Evolutionary conservation across 1,140 invertebrate species (phyloP).

Genomic region (Zaprionus gabonicus): DNA sequence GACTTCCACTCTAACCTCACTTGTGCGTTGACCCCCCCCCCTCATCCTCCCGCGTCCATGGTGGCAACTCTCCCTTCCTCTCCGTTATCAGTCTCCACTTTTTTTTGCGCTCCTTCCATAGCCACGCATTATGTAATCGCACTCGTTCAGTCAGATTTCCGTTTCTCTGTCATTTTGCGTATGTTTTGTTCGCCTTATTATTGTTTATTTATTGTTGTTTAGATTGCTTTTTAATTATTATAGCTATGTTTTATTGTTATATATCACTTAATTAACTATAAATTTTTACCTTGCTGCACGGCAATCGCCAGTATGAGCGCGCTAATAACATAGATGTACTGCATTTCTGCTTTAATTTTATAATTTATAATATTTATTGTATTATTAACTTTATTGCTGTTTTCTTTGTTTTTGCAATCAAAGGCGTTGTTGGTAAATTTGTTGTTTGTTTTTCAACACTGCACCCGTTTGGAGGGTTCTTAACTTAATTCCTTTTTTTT

Average conservation of each 20-base stretch:
- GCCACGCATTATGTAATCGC: constrained; percentile 72
- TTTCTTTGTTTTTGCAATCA: constrained; percentile 8
- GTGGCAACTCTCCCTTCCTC: constrained; percentile 4
- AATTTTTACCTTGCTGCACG: constrained; percentile 73
- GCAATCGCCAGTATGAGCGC: constrained; percentile 74
- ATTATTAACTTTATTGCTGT: constrained; percentile 6
- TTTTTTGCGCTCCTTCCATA: constrained; percentile 27
- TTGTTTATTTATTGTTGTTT: constrained; percentile 13
- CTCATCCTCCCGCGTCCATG: neutral
- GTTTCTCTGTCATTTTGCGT: constrained; percentile 22
- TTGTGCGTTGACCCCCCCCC: constrained; percentile 2
- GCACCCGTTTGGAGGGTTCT: constrained; percentile 8
- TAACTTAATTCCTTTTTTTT: constrained; percentile 10
- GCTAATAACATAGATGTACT: constrained; percentile 79
- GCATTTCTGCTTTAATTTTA: constrained; percentile 56
- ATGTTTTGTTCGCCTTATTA: neutral
- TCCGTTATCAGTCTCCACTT: constrained; percentile 9
- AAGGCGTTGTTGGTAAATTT: neutral
- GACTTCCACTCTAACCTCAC: constrained; percentile 19
- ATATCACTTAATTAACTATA: neutral
- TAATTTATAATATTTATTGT: constrained; percentile 31
- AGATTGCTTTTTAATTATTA: neutral
- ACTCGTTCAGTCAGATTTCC: constrained; percentile 47
- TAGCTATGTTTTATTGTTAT: neutral
- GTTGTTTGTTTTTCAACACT: neutral